A percentile compares a stretch with the other conserved stretches of the same genome.
Evolutionary conservation across 1,140 invertebrate genomes (phyloP).

Genomic region (Trissolcus basalis): DNA sequence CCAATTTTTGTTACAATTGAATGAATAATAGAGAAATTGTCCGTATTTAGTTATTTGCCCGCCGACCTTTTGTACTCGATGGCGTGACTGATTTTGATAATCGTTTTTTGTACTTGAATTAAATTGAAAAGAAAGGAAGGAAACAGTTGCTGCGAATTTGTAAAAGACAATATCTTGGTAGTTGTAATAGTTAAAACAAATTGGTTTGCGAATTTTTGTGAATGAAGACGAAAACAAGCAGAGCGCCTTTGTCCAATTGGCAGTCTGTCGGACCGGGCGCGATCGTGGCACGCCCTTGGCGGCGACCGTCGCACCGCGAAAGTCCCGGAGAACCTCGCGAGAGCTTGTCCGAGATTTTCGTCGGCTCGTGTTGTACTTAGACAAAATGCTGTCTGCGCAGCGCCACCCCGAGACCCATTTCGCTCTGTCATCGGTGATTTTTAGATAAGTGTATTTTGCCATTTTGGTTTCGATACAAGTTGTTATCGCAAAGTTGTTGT

Average conservation of each 20-base stretch:
- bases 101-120: too few species aligned
- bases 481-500: conserved; percentile 22
- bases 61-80: too few species aligned
- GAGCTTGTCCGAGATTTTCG: conserved; percentile 34
- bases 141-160: too few species aligned
- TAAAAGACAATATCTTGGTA: too few species aligned
- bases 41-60: too few species aligned
- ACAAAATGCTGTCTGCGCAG: conserved; percentile 4
- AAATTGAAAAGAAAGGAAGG: too few species aligned
- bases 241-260: conserved; percentile 25
- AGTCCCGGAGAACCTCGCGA: conserved; percentile 21
- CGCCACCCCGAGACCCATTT: conserved; percentile 4
- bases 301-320: conserved; percentile 16
- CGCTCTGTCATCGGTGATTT: conserved; percentile 20
- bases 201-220: not conserved
- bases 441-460: conserved; percentile 5
- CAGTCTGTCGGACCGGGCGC: conserved; percentile 20
- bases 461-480: conserved; percentile 30
- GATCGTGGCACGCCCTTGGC: conserved; percentile 5
- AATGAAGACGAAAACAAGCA: not conserved
- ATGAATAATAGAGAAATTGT: too few species aligned
- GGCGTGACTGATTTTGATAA: too few species aligned
- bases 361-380: conserved; percentile 36
- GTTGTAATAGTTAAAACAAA: too few species aligned
- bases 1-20: too few species aligned